Evolutionary conservation across 2,113 vertebrate genomes (phyloP), one percentile per base, ranked within the genome.

Genomic region (Tringa solitaria): DNA sequence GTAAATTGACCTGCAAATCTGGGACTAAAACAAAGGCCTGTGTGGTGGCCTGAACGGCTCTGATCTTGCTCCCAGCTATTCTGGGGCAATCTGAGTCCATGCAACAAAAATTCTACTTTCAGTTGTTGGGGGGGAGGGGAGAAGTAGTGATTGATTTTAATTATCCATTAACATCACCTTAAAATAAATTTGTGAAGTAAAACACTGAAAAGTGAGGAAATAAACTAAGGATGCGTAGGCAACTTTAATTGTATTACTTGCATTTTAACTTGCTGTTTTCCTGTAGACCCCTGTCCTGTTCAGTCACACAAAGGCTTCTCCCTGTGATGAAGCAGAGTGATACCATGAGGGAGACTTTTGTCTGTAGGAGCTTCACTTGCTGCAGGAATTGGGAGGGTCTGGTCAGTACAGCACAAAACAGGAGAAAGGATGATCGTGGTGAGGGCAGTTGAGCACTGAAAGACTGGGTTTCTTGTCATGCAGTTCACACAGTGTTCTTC

Each of bases 31-130:
- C 43, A n/a, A 17, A n/a, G 32, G 10, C 33, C 30, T 10, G 0
- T 2, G 3, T 17, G 32, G 10, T 67, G 46, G 10, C 43, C 27
- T 48, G 12, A 39, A 70, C 20, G 76, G 23, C 57, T 90, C n/a
- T 63, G 28, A 4, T 64, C 32, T 59, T 63, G 35, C 22, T 76
- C 16, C 19, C 59, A 27, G 14, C 43, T 72, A 1, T 50, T 12
- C 19, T 28, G 50, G 51, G 41, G 30, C 3, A 3, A 10, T 30
- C 46, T 32, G 53, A 88, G 48, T 53, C 56, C 1, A 0, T 0
- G 1, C 61, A 43, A 50, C 6, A 26, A 39, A 84, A 48, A n/a
- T 57, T 50, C 8, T 18, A 8, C 26, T 86, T 88, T 51, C 28
- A 67, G 4, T 59, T 81, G 5, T 51, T 53, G 4, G 2, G 10